These are phyloP conservation scores for Emys orbicularis DNA, from an alignment of 2,797 vertebrate species.

Conservation along the genomic window DNA sequence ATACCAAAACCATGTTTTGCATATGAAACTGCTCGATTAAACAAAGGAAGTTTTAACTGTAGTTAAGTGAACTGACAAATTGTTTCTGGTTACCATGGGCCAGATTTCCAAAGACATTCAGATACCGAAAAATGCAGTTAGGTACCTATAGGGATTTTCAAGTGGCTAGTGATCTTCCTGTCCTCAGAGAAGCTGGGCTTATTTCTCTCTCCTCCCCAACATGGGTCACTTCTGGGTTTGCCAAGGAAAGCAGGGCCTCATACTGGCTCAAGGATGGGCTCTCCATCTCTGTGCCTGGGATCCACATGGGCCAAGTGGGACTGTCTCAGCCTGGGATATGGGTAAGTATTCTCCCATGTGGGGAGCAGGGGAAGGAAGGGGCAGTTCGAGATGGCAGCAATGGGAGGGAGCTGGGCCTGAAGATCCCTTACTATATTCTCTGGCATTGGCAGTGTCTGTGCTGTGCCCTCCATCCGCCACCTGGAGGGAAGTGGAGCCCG, in stretches of 20 bases:
- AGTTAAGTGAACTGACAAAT: background rate
- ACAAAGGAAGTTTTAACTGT: background rate
- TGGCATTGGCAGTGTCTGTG: background rate
- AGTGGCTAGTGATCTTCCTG: fast-evolving
- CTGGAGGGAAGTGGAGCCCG: background rate
- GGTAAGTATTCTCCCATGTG: background rate
- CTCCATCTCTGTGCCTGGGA: background rate
- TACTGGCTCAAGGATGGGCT: background rate
- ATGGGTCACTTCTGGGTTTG: background rate
- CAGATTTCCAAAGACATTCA: background rate
- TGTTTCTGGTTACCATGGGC: background rate
- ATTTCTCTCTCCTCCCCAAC: background rate
- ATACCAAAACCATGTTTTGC: background rate
- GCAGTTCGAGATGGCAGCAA: background rate
- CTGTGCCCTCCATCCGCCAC: background rate
- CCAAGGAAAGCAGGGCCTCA: background rate
- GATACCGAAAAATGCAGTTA: background rate
- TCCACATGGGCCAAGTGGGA: background rate
- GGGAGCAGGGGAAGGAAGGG: background rate
- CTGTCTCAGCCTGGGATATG: background rate
- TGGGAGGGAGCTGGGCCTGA: background rate
- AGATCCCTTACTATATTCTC: background rate
- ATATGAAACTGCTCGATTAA: background rate
- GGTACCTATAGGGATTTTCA: background rate
- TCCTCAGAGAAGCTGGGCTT: background rate